Conservation (phyloP, 2,113 vertebrate species). For the Otus sunia region DNA sequence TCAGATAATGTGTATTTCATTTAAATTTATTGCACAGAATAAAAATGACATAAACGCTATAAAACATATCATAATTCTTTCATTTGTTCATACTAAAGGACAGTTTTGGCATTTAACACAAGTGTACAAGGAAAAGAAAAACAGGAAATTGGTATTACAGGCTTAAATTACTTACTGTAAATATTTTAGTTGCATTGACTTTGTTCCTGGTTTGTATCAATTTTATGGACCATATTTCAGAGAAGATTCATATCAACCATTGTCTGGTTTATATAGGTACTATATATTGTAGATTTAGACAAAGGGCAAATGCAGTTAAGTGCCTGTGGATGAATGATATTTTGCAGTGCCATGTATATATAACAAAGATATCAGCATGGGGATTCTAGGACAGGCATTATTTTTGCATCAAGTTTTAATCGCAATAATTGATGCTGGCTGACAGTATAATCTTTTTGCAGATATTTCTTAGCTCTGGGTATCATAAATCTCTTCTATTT, state of each 20-base stretch:
- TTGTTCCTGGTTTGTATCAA: background rate
- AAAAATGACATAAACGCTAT: background rate
- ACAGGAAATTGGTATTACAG: background rate
- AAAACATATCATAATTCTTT: background rate
- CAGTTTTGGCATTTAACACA: background rate
- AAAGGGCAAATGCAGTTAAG: background rate
- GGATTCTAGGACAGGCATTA: background rate
- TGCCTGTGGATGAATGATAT: background rate
- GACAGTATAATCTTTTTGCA: background rate
- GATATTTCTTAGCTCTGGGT: background rate
- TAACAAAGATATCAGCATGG: background rate
- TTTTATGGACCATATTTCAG: slow-evolving; percentile 15
- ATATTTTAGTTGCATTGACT: background rate
- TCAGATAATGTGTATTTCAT: slow-evolving; percentile 5
- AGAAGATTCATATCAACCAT: background rate
- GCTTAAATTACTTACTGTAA: background rate
- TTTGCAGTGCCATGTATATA: background rate
- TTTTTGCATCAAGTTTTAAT: slow-evolving; percentile 12
- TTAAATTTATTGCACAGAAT: slow-evolving; percentile 27
- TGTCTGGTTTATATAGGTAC: background rate
- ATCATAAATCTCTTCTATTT: background rate
- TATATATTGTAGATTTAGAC: background rate
- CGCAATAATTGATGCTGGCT: background rate
- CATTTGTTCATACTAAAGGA: background rate
- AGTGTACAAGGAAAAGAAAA: background rate